phyloP scores from a whole-genome alignment of 2,113 vertebrate species.

The Heterotilapia buettikoferi region DNA sequence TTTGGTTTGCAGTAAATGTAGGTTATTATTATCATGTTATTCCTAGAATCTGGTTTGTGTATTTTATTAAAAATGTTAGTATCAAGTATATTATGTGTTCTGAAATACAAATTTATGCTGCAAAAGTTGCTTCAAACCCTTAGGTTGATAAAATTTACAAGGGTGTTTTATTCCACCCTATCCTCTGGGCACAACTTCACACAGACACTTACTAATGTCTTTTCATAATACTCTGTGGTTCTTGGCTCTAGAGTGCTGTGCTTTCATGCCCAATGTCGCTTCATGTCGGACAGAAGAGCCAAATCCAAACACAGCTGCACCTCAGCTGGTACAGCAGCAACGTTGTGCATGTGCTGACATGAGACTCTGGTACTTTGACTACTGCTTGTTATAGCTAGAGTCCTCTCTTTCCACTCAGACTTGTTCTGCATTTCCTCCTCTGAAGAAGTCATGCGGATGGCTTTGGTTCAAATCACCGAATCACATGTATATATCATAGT shows the following conservation, averaged over 20 bases:
- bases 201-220: neutral
- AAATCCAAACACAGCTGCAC: slow-evolving; percentile 73
- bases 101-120: neutral
- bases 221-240: neutral
- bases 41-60: neutral
- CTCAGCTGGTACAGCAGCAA: slow-evolving; percentile 54
- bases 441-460: neutral
- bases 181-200: neutral
- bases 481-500: neutral
- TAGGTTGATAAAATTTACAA: neutral
- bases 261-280: slow-evolving; percentile 44
- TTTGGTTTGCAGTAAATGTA: neutral
- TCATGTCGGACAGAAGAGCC: slow-evolving; percentile 31
- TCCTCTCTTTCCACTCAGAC: slow-evolving; percentile 27
- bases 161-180: neutral
- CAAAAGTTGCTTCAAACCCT: neutral
- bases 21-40: neutral
- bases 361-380: slow-evolving; percentile 36
- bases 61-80: neutral
- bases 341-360: slow-evolving; percentile 63
- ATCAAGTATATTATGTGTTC: neutral
- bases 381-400: slow-evolving; percentile 36
- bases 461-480: neutral
- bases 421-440: neutral
- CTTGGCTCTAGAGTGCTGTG: neutral